Evolutionary conservation across 2,888 invertebrate genomes (phyloP).

Genomic region (Cordilura impudica): DNA sequence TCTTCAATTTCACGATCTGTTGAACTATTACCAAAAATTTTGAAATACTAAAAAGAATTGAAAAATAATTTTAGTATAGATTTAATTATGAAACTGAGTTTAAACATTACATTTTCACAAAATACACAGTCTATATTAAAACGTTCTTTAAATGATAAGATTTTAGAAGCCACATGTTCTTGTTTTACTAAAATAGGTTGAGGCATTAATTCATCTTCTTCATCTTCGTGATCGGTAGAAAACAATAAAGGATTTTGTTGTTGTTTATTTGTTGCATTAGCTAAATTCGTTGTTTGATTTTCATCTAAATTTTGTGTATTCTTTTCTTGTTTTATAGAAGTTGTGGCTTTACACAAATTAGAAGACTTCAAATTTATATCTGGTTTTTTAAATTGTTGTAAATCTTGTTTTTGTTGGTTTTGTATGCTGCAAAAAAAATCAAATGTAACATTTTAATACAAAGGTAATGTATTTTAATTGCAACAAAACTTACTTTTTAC

Average conservation of each 20-base stretch:
- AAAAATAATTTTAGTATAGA: too few relatives aligned
- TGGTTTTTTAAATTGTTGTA: conserved; percentile 14
- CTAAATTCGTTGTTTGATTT: neutral
- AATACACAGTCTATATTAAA: conserved; percentile 69
- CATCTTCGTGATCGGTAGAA: conserved; percentile 18
- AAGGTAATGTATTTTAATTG: neutral
- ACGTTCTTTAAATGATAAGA: conserved; percentile 62
- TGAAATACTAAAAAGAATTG: conserved; percentile 68
- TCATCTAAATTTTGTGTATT: conserved; percentile 4
- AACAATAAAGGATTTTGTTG: conserved; percentile 41
- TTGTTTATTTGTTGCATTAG: neutral
- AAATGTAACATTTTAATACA: neutral
- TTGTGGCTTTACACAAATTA: neutral
- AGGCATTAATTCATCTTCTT: conserved; percentile 66
- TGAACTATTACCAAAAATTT: conserved; percentile 69
- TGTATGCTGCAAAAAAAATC: conserved; percentile 46
- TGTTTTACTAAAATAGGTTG: conserved; percentile 66
- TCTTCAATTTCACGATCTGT: conserved; percentile 69
- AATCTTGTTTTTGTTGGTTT: conserved; percentile 31
- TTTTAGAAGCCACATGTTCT: conserved; percentile 13
- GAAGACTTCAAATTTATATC: neutral
- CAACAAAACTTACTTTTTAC: conserved; percentile 51
- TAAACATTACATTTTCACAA: conserved; percentile 71
- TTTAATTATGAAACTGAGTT: too few relatives aligned
- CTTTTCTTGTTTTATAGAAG: conserved; percentile 14